Evolutionary conservation across 2,113 vertebrate genomes (phyloP).

Genomic region (Telmatochromis sp.): DNA sequence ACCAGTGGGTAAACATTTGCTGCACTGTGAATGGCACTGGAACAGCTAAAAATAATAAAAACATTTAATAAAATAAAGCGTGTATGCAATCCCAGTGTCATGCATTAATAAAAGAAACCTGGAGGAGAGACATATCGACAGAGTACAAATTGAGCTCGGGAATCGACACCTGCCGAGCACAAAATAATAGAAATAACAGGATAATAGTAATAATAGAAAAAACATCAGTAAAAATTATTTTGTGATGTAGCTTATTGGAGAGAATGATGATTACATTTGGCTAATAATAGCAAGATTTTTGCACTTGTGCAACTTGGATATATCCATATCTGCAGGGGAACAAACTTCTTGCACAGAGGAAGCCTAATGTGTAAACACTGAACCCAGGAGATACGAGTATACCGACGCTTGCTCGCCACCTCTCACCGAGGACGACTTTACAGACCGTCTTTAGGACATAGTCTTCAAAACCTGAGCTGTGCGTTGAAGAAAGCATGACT

Average conservation of each 20-base stretch:
- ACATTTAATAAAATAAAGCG: background rate
- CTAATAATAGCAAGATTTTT: background rate
- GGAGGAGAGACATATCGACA: rapidly evolving
- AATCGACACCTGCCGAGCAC: rapidly evolving
- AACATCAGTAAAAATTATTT: background rate
- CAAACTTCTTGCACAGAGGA: rapidly evolving
- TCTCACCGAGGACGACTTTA: background rate
- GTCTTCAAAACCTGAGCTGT: background rate
- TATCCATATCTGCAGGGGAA: background rate
- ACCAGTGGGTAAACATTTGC: background rate
- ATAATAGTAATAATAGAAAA: background rate
- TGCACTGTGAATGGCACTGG: background rate
- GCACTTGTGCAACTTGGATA: background rate
- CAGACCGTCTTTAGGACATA: rapidly evolving
- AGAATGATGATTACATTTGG: background rate
- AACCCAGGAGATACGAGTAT: rapidly evolving
- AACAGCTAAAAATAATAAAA: background rate
- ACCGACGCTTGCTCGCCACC: background rate
- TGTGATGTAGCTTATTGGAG: background rate
- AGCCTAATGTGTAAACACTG: background rate
- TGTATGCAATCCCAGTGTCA: background rate
- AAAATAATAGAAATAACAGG: background rate
- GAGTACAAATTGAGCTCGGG: background rate
- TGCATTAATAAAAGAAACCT: background rate
- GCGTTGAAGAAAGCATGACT: rapidly evolving